These are phyloP conservation scores for Microcebus murinus DNA, from an alignment of 2,113 vertebrate species.

Conservation along the genomic window DNA sequence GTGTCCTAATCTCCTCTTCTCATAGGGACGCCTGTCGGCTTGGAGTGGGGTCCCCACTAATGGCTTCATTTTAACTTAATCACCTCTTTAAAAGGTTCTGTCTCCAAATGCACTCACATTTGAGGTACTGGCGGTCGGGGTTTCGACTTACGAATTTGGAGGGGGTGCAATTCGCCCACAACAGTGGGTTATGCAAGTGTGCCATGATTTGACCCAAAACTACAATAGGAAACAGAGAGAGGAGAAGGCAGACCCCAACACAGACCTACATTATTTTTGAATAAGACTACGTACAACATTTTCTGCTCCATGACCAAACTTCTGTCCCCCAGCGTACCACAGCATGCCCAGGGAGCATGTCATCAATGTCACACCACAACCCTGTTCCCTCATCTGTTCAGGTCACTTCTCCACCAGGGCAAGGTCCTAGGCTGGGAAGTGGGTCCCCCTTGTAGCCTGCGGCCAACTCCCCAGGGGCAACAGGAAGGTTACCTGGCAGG, in stretches of 20 bases:
- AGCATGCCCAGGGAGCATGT: not conserved
- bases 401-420: not conserved
- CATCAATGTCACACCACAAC: rapidly evolving
- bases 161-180: not conserved
- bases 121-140: not conserved
- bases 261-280: not conserved
- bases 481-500: not conserved
- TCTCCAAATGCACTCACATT: not conserved
- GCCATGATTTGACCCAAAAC: not conserved
- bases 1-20: not conserved
- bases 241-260: not conserved
- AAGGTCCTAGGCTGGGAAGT: not conserved
- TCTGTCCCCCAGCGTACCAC: not conserved
- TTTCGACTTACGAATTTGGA: not conserved
- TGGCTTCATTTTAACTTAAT: not conserved
- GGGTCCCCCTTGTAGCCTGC: rapidly evolving
- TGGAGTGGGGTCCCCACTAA: not conserved
- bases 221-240: rapidly evolving
- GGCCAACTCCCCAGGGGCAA: too few species aligned
- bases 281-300: not conserved
- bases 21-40: not conserved
- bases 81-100: not conserved
- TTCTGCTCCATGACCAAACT: not conserved
- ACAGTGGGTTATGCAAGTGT: not conserved
- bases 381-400: too few species aligned